Percentiles rank a stretch among this genome's conserved stretches.
Conservation (phyloP, 2,113 vertebrate species). For the Epinephelus lanceolatus region DNA sequence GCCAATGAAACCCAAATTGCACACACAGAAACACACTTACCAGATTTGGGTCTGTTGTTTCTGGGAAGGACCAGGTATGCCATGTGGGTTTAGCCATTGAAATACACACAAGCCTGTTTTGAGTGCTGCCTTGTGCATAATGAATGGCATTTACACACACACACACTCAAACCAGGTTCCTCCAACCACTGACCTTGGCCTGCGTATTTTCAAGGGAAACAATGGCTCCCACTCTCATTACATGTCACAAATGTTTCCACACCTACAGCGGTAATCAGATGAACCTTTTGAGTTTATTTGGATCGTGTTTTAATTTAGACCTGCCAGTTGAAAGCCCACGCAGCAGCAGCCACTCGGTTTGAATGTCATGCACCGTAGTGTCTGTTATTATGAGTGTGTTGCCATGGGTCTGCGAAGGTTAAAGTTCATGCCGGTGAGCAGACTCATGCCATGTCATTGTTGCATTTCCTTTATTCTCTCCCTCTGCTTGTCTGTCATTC, state of each 20-base stretch:
- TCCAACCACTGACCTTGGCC: slow-evolving; percentile 33
- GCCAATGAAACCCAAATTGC: background rate
- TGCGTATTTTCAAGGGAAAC: slow-evolving; percentile 52
- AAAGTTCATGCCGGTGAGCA: slow-evolving; percentile 25
- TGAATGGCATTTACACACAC: slow-evolving; percentile 27
- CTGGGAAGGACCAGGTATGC: slow-evolving; percentile 27
- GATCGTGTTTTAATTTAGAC: slow-evolving; percentile 39
- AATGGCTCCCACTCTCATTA: slow-evolving; percentile 49
- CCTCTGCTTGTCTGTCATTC: background rate
- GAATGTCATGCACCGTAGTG: slow-evolving; percentile 34
- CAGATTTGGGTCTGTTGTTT: background rate
- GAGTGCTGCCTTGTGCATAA: slow-evolving; percentile 30
- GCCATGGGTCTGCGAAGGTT: slow-evolving; percentile 14
- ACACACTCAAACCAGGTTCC: slow-evolving; percentile 22
- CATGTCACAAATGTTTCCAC: slow-evolving; percentile 34
- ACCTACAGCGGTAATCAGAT: slow-evolving; percentile 55
- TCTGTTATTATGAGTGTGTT: slow-evolving; percentile 4
- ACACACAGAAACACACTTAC: background rate
- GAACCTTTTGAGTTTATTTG: slow-evolving; percentile 50
- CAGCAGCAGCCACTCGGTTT: slow-evolving; percentile 2
- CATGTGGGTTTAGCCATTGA: slow-evolving; percentile 25
- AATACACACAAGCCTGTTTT: slow-evolving; percentile 36
- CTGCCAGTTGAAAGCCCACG: slow-evolving; percentile 10
- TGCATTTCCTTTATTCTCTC: slow-evolving; percentile 3
- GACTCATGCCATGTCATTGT: slow-evolving; percentile 18